Conservation (phyloP, 2,797 vertebrate species). For the Vultur gryphus region DNA sequence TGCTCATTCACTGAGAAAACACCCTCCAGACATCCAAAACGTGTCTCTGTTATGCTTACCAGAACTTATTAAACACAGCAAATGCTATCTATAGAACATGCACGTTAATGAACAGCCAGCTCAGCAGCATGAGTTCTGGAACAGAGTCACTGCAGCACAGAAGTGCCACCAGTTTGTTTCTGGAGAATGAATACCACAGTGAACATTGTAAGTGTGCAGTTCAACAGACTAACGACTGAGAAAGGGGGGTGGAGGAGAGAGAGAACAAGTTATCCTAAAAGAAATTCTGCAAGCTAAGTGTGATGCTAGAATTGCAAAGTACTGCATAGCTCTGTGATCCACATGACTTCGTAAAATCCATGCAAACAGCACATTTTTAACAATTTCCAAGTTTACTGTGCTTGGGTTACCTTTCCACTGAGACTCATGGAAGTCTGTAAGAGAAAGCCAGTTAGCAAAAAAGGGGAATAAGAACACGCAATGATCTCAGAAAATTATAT, state of each 20-base stretch:
- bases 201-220: neutral
- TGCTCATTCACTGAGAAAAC: neutral
- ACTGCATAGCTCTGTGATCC: neutral
- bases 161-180: neutral
- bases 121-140: conserved; percentile 28
- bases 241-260: neutral
- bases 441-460: neutral
- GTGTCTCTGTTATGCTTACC: neutral
- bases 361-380: neutral
- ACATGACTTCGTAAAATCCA: neutral
- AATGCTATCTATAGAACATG: conserved; percentile 14
- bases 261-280: neutral
- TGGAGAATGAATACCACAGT: neutral
- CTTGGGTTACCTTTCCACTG: neutral
- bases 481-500: neutral
- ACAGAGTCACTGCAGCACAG: neutral
- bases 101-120: conserved; percentile 5
- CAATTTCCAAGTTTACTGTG: neutral
- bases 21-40: neutral
- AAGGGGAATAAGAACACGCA: neutral
- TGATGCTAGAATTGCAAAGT: neutral
- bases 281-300: neutral
- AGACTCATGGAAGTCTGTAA: neutral
- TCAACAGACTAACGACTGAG: neutral
- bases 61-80: conserved; percentile 10